Evolutionary conservation across 2,797 vertebrate genomes (phyloP).

Genomic region (Chromis chromis): DNA sequence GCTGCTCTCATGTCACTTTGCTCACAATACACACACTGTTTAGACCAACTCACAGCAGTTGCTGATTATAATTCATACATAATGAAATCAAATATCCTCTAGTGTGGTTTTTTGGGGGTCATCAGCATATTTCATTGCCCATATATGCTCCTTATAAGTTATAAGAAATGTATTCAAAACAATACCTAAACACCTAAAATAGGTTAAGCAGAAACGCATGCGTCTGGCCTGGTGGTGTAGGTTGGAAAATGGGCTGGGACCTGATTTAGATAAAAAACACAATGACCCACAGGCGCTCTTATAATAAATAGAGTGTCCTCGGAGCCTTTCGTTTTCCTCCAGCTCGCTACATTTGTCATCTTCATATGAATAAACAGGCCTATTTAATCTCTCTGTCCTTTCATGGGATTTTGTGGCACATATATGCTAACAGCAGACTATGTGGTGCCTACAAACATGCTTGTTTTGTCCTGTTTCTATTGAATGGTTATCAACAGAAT

Average conservation of each 20-base stretch:
- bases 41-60: constrained; percentile 28
- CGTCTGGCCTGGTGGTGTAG: constrained; percentile 64
- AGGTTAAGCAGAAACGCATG: constrained; percentile 70
- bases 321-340: constrained; percentile 71
- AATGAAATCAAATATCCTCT: constrained; percentile 40
- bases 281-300: constrained; percentile 80
- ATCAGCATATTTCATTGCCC: constrained; percentile 22
- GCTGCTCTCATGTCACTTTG: constrained; percentile 77
- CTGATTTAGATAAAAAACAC: constrained; percentile 81
- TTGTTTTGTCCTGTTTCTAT: constrained; percentile 64
- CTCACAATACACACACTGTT: constrained; percentile 38
- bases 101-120: background rate
- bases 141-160: constrained; percentile 17
- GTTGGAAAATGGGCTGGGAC: constrained; percentile 73
- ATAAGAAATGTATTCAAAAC: constrained; percentile 63
- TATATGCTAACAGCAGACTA: constrained; percentile 59
- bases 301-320: constrained; percentile 82
- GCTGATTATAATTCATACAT: constrained; percentile 50
- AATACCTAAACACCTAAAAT: constrained; percentile 61
- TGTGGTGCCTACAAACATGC: constrained; percentile 57
- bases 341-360: constrained; percentile 81
- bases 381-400: constrained; percentile 81
- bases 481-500: constrained; percentile 70
- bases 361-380: constrained; percentile 85
- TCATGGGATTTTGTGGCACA: constrained; percentile 63